A percentile compares a stretch with the other conserved stretches of the same genome.
phyloP scores from a whole-genome alignment of 2,797 vertebrate species.

The Micromesistius poutassou region DNA sequence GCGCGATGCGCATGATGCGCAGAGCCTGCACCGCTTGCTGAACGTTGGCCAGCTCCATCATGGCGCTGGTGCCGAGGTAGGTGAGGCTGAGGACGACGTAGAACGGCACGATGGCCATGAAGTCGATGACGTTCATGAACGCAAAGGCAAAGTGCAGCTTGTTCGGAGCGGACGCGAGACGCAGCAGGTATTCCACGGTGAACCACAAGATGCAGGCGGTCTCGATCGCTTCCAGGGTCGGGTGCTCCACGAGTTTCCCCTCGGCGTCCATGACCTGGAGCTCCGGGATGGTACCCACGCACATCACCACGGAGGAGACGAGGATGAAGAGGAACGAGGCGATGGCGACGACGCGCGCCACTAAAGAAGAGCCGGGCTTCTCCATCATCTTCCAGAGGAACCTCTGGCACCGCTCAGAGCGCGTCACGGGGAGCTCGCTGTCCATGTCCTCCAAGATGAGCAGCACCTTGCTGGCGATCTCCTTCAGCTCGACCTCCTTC shows the following conservation, averaged over 20 bases:
- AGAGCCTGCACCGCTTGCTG: slow-evolving; percentile 95
- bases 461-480: slow-evolving; percentile 89
- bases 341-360: slow-evolving; percentile 85
- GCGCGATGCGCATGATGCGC: slow-evolving; percentile 90
- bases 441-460: slow-evolving; percentile 90
- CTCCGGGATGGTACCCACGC: slow-evolving; percentile 91
- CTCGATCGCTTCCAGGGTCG: slow-evolving; percentile 87
- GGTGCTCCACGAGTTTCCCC: slow-evolving; percentile 87
- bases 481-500: slow-evolving; percentile 89
- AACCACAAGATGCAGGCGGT: slow-evolving; percentile 94
- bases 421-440: slow-evolving; percentile 74
- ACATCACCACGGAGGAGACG: slow-evolving; percentile 91
- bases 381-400: slow-evolving; percentile 92
- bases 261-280: slow-evolving; percentile 84
- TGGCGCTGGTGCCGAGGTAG: slow-evolving; percentile 82
- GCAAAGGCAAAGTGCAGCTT: slow-evolving; percentile 87
- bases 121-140: slow-evolving; percentile 94
- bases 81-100: slow-evolving; percentile 90
- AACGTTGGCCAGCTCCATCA: slow-evolving; percentile 91
- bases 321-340: slow-evolving; percentile 91
- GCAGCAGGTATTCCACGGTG: slow-evolving; percentile 88
- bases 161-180: slow-evolving; percentile 86
- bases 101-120: slow-evolving; percentile 91
- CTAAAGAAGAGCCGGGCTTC: slow-evolving; percentile 88
- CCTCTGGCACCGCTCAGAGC: slow-evolving; percentile 83